Evolutionary conservation across 2,113 vertebrate species (phyloP).

Genomic region (Osmerus eperlanus): DNA sequence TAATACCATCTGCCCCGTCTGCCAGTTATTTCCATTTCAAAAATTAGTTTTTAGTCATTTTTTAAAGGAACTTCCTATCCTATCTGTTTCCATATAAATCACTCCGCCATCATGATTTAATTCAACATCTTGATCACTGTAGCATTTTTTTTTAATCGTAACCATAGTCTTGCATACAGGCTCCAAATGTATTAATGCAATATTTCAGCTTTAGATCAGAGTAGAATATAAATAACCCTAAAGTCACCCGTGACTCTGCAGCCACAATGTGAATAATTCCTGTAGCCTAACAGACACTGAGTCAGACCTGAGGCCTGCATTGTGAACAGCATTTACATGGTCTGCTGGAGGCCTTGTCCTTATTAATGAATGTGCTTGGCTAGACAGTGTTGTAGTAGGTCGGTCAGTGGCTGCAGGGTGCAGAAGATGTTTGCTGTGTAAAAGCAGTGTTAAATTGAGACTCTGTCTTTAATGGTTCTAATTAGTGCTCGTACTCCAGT

Average conservation of each 20-base stretch:
- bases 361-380: slow-evolving; percentile 45
- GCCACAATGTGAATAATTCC: slow-evolving; percentile 6
- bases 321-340: not conserved
- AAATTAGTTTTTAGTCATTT: too few relatives aligned
- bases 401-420: slow-evolving; percentile 36
- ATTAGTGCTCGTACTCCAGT: not conserved
- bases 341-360: slow-evolving; percentile 16
- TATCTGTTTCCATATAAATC: too few relatives aligned
- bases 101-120: not conserved
- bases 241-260: too few relatives aligned
- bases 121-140: not conserved
- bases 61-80: too few relatives aligned
- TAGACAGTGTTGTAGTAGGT: slow-evolving; percentile 11
- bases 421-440: slow-evolving; percentile 12
- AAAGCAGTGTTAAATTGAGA: slow-evolving; percentile 10
- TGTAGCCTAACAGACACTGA: not conserved
- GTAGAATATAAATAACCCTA: too few relatives aligned
- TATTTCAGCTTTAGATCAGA: too few relatives aligned
- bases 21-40: not conserved
- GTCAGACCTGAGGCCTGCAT: slow-evolving; percentile 8
- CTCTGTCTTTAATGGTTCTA: not conserved
- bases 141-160: too few relatives aligned
- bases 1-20: not conserved
- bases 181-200: too few relatives aligned
- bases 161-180: too few relatives aligned